Evolutionary conservation across 1,140 invertebrate genomes (phyloP), one percentile per base, ranked within the genome.

Genomic region (Melanaphis sacchari): DNA sequence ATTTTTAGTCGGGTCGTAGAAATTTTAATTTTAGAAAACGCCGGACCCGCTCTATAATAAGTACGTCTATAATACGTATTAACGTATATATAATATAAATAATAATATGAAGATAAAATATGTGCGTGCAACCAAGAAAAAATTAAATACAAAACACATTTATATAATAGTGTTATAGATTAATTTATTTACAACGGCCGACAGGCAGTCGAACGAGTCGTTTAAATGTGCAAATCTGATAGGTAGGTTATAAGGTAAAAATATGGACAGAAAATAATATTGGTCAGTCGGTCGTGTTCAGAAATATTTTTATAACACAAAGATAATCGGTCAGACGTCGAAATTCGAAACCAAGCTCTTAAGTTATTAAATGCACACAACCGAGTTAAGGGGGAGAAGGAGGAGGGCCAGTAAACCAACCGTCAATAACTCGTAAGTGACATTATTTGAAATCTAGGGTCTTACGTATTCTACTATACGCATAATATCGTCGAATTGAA

Each of bases 1-100:
- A 90, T 90, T 90, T 90, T 41, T 90, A 90, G 89, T 90, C 89
- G 38, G 88, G 49, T 54, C 89, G 89, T 59, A 59, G 89, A 90
- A 66, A 90, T 90, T 90, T 90, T 90, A 90, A 90, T 90, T 90
- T 90, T 90, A 90, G 89, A 90, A 90, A 90, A 59, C 89, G 31
- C 54, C 89, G 54, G 52, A 90, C 88, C 88, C 88, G 88, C 49
- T 89, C 49, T 89, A 89, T 54, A 89, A 89, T 89, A 38, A 8
- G n/a, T n/a, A 90, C 89, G 40, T 41, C 36, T 40, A 59, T 38
- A 38, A 36, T 6, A 21, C n/a, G 85, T 36, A n/a, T n/a, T n/a
- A n/a, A n/a, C n/a, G n/a, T n/a, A n/a, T n/a, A 38, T 52, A 89
- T 43, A 52, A 52, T 84, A 84, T 41, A 36, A 49, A 46, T 87